Base-by-base conservation (phyloP, 2,888 invertebrate species). In the Aleiodes testaceus region DNA sequence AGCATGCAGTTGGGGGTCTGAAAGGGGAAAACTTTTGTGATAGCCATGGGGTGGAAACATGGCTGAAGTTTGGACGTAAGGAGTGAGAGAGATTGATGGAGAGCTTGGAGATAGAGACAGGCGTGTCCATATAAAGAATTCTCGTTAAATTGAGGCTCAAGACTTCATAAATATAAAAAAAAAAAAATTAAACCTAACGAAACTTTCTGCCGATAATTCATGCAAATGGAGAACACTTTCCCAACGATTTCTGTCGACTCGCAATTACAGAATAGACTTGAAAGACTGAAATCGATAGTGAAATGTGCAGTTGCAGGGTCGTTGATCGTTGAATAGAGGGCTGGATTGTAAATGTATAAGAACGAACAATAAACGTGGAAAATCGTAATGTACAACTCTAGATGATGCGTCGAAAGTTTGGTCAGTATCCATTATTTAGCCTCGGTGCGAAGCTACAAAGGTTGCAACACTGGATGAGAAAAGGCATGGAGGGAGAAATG, bases 21-120 rank as follows among this genome's bases (percentile, higher is more conserved):
- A 59, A 42, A 42, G 59, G 50, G 30, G 59, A 59, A 30, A 53
- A 53, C 20, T 53, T 53, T 26, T 26, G 26, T 55, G 36, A 42
- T 59, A 42, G 14, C 36, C 11, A 11, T 36, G 59, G 59, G 59
- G 36, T 16, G 36, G 59, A 59, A 59, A 42, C 42, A 59, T 59
- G 30, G 59, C 53, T 3, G 14, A 59, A 59, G 16, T 59, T 42
- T 59, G 18, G 59, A 36, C 59, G 42, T 6, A 59, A 55, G 30
- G 36, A 59, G 59, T 59, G 59, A 59, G 59, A 59, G 59, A 42
- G 59, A 59, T 59, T 59, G 42, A 59, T 59, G 36, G 59, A 59
- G 59, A 59, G 42, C 59, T 59, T 59, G 59, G 36, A 20, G 11
- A 9, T 16, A 59, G 36, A 42, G 36, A 36, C 55, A 36, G 36